Base-by-base conservation (phyloP, 2,888 invertebrate genomes). In the Leptopterna dolabrata region DNA sequence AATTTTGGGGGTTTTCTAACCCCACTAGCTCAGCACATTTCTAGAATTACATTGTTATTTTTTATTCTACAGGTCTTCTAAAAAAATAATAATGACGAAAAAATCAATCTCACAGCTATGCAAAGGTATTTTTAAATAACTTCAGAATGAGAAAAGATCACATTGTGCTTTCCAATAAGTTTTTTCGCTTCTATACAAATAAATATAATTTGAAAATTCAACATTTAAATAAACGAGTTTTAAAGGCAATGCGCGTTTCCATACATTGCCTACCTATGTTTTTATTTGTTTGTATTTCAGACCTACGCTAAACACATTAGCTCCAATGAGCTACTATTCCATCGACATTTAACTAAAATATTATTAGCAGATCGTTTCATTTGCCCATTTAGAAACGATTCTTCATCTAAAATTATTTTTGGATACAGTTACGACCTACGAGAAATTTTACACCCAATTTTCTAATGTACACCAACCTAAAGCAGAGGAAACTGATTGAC, bases 151-250 rank as follows among this genome's bases (percentile, higher is more conserved):
- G 41, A 76, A 87, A 89, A 84, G 85, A 89, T 89, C 89, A 89
- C 89, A 89, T 87, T 89, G 89, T 88, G 89, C 89, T 89, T 88
- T 88, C 78, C 86, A 87, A 84, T 80, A 82, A 55, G 70, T 83
- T 73, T 87, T 84, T 87, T n/a, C n/a, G n/a, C n/a, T 73, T 87
- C 84, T 87, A 71, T 86, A 86, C 76, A 86, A 88, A 88, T 84
- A 88, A 89, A 88, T 85, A 89, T 70, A 88, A 82, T 88, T 89
- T 87, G 51, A 88, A 88, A 88, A 84, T 88, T 86, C 88, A 89
- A 88, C 88, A 88, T 89, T 86, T 84, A 88, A 51, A 88, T 84
- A 88, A 51, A 88, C 84, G 87, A 71, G 47, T 80, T 85, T 83
- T 81, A 81, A 81, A 55, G 81, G 81, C 81, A 81, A 81, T 24